Evolutionary conservation across 92 coral and sea anemone genomes (phyloP).

Genomic region (Meandrina meandrites): DNA sequence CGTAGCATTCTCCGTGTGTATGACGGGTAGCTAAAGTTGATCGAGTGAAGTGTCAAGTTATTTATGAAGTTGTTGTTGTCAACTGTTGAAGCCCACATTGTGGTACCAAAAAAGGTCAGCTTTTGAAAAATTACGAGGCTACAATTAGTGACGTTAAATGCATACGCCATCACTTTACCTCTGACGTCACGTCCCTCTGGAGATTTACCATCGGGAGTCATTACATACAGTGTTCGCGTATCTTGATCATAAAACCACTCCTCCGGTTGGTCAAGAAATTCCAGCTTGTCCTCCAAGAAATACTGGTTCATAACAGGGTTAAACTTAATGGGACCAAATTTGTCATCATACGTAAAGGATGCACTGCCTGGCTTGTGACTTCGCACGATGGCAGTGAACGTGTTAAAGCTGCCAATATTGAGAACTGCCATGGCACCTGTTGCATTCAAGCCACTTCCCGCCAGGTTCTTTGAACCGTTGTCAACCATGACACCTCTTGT

Average conservation of each 20-base stretch:
- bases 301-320: slow-evolving; percentile 60
- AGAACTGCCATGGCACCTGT: slow-evolving; percentile 80
- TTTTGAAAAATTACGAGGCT: slow-evolving; percentile 57
- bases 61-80: slow-evolving; percentile 45
- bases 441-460: slow-evolving; percentile 78
- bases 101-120: slow-evolving; percentile 72
- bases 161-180: slow-evolving; percentile 67
- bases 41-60: slow-evolving; percentile 55
- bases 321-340: slow-evolving; percentile 58
- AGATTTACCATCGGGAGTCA: slow-evolving; percentile 57
- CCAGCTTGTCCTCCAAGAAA: slow-evolving; percentile 67
- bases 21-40: slow-evolving; percentile 68
- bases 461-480: slow-evolving; percentile 63
- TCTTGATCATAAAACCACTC: slow-evolving; percentile 67
- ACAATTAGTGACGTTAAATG: slow-evolving; percentile 63
- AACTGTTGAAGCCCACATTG: slow-evolving; percentile 54
- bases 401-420: slow-evolving; percentile 80
- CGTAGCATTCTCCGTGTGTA: slow-evolving; percentile 75
- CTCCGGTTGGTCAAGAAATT: slow-evolving; percentile 62
- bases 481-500: slow-evolving; percentile 70
- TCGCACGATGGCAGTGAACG: slow-evolving; percentile 66
- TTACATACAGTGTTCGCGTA: slow-evolving; percentile 34
- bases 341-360: slow-evolving; percentile 47
- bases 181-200: slow-evolving; percentile 45
- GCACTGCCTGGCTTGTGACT: slow-evolving; percentile 55